Evolutionary conservation across 2,888 invertebrate species (phyloP), one percentile per base, ranked within the genome.

Genomic region (Athripsodes cinereus): DNA sequence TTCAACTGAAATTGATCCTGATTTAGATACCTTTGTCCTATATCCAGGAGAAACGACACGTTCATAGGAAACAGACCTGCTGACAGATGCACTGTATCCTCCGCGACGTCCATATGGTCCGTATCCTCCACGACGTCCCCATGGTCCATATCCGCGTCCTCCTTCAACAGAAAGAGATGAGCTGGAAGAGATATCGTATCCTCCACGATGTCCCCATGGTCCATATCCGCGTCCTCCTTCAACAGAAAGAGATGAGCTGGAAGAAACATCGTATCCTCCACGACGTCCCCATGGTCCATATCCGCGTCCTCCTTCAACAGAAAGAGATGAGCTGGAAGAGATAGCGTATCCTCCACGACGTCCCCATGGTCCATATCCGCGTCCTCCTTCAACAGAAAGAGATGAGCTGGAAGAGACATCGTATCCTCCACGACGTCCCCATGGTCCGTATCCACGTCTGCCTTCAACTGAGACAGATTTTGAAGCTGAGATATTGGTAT

Each of bases 381-480:
- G 19, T 18, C 55, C 49, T 19, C 55, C 31, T 55, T 55, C 55
- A 21, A 48, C 34, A 3, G 55, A 55, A 19, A 55, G 48, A 3
- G 22, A 22, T 3, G 2, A 3, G 21, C 22, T 22, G n/a, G 50
- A 22, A 5, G 16, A 18, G n/a, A 2, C 11, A 18, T 35, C 50
- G 13, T n/a, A 8, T 19, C 50, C 40, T n/a, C 50, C 55, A 11
- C 2, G 18, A 1, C 20, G 34, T 31, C 55, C 55, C 26, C 19
- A n/a, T n/a, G 10, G 11, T 2, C 46, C 11, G 31, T n/a, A n/a
- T 8, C 11, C 8, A 21, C 53, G 35, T 34, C 56, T 40, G 2
- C 56, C 54, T 49, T 55, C 55, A 22, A 55, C 26, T 46, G 48
- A 52, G 50, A 46, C 52, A 8, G 49, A 49, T 22, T 13, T 8